These are phyloP conservation scores for Heliconius hortense DNA, from an alignment of 2,888 invertebrate species.

Conservation along the genomic window DNA sequence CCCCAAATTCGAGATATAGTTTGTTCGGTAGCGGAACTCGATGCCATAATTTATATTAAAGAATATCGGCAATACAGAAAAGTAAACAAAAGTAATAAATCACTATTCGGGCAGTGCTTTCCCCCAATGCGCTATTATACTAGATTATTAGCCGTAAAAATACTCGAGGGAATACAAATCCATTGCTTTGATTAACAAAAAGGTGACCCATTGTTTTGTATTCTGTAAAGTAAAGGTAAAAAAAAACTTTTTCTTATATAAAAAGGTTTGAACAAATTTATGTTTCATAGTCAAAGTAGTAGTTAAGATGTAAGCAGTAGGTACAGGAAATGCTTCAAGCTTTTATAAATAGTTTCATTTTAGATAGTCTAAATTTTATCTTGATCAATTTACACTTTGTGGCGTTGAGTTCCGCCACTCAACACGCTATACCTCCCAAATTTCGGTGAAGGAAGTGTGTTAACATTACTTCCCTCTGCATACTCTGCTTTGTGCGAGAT, in stretches of 20 bases:
- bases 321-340: too few species aligned
- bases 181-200: slow-evolving; percentile 33
- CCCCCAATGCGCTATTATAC: slow-evolving; percentile 24
- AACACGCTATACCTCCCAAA: too few species aligned
- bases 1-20: too few species aligned
- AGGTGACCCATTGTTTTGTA: slow-evolving; percentile 11
- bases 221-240: not conserved
- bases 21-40: too few species aligned
- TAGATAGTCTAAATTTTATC: too few species aligned
- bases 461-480: too few species aligned
- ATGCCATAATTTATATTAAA: not conserved
- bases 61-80: not conserved
- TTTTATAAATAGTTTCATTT: too few species aligned
- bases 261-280: not conserved
- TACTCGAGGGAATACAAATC: slow-evolving; percentile 25
- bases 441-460: too few species aligned
- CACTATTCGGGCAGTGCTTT: not conserved
- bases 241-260: not conserved
- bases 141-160: slow-evolving; percentile 33
- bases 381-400: too few species aligned
- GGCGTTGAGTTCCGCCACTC: too few species aligned
- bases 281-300: not conserved
- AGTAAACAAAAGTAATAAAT: slow-evolving; percentile 1
- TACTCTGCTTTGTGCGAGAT: too few species aligned
- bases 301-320: too few species aligned